phyloP scores from a whole-genome alignment of 2,888 invertebrate genomes.

The Habroteleia sp. region DNA sequence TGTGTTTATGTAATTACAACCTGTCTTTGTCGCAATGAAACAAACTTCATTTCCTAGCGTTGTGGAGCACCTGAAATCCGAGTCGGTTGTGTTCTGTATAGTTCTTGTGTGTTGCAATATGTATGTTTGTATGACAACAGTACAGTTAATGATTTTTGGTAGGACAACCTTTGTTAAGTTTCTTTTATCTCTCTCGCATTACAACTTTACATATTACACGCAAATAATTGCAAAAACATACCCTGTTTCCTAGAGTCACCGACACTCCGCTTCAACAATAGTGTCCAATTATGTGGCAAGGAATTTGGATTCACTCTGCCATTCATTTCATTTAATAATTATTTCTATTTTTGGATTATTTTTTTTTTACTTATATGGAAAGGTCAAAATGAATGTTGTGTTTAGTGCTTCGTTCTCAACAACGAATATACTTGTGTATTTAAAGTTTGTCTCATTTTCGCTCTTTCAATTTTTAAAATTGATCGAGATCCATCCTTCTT shows the following conservation, averaged over 20 bases:
- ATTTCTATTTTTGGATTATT: background rate
- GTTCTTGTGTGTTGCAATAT: conserved; percentile 56
- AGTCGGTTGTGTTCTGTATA: conserved; percentile 30
- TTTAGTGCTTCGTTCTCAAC: conserved; percentile 9
- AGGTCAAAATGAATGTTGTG: conserved; percentile 22
- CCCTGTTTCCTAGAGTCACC: conserved; percentile 95
- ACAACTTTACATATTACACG: conserved; percentile 82
- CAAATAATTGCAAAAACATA: conserved; percentile 95
- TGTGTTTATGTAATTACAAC: conserved; percentile 35
- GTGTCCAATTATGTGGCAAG: conserved; percentile 72
- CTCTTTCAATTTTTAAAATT: conserved; percentile 36
- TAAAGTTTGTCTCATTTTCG: conserved; percentile 2
- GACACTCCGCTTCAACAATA: conserved; percentile 73
- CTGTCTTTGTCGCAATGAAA: conserved; percentile 32
- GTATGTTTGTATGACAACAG: conserved; percentile 63
- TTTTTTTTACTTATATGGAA: conserved; percentile 8
- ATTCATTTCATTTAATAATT: conserved; percentile 20
- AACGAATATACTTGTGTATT: conserved; percentile 10
- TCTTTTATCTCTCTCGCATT: conserved; percentile 57
- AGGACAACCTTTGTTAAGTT: conserved; percentile 52
- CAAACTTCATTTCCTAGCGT: background rate
- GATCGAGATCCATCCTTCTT: conserved; percentile 36
- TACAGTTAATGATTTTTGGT: conserved; percentile 63
- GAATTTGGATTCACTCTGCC: conserved; percentile 69
- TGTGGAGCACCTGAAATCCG: conserved; percentile 24